Percentiles rank a stretch among this genome's conserved stretches.
These are phyloP conservation scores for Micropterix aruncella DNA, from an alignment of 2,888 invertebrate species.

Conservation along the genomic window DNA sequence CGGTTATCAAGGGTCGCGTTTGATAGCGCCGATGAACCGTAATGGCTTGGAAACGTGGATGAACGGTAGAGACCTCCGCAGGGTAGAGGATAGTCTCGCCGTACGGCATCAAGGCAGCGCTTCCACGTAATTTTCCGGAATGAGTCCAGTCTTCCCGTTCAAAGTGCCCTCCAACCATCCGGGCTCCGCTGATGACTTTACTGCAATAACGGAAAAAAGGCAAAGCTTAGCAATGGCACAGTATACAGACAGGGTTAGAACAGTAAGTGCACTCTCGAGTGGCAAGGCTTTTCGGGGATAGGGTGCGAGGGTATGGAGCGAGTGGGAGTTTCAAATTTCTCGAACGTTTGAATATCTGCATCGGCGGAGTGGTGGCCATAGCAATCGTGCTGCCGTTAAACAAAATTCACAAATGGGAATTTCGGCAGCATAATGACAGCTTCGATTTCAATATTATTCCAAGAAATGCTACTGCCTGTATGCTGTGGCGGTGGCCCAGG, in stretches of 20 bases:
- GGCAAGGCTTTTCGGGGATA: slow-evolving; percentile 1
- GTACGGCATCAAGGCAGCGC: slow-evolving; percentile 46
- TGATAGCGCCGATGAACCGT: too few species aligned
- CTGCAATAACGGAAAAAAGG: slow-evolving; percentile 32
- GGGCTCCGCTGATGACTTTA: slow-evolving; percentile 83
- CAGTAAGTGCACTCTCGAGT: too few species aligned
- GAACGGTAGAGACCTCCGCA: background rate
- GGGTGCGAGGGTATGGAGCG: slow-evolving; percentile 1
- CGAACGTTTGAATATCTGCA: background rate
- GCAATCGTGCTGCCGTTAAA: too few species aligned
- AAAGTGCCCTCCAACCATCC: slow-evolving; percentile 96
- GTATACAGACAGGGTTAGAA: background rate
- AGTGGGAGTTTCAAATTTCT: slow-evolving; percentile 1
- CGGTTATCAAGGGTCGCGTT: too few species aligned
- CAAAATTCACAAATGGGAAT: too few species aligned
- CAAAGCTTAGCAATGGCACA: background rate
- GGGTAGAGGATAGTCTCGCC: slow-evolving; percentile 1
- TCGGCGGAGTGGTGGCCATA: too few species aligned
- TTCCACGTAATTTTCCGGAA: slow-evolving; percentile 96
- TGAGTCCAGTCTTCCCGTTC: slow-evolving; percentile 81
- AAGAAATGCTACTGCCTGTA: too few species aligned
- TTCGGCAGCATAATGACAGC: too few species aligned
- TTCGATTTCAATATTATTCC: too few species aligned
- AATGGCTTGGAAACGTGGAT: too few species aligned
- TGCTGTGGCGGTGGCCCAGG: too few species aligned